Evolutionary conservation across 2,797 vertebrate genomes (phyloP).

Genomic region (Aphelocoma californica): DNA sequence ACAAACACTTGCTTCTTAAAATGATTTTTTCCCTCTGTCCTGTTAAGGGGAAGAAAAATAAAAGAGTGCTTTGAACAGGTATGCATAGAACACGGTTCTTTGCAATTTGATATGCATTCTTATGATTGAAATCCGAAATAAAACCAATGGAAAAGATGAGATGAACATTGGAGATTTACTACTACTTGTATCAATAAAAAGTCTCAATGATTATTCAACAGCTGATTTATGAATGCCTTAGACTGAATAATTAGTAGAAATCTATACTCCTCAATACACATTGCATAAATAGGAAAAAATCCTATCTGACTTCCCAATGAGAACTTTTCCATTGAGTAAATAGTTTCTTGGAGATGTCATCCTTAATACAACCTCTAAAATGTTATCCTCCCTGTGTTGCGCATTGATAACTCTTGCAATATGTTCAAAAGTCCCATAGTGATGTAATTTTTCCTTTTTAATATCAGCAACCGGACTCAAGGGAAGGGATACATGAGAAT

Average conservation of each 20-base stretch:
- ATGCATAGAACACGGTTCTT: neutral
- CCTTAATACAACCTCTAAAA: neutral
- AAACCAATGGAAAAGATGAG: neutral
- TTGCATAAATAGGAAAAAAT: neutral
- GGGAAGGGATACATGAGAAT: neutral
- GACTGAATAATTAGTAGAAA: neutral
- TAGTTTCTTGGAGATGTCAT: neutral
- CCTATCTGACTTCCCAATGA: neutral
- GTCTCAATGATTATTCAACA: neutral
- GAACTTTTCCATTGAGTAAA: neutral
- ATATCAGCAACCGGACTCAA: neutral
- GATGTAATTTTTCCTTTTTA: neutral
- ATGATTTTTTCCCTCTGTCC: neutral
- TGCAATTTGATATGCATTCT: neutral
- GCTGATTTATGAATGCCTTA: neutral
- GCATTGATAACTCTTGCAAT: neutral
- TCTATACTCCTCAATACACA: neutral
- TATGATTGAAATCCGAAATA: neutral
- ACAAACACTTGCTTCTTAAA: neutral
- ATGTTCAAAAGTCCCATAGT: neutral
- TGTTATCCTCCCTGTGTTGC: neutral
- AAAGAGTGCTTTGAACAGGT: neutral
- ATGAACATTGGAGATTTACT: neutral
- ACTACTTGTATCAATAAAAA: neutral
- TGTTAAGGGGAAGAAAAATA: neutral